Evolutionary conservation across 2,888 invertebrate genomes (phyloP), one percentile per base, ranked within the genome.

Genomic region (Prenolepis imparis): DNA sequence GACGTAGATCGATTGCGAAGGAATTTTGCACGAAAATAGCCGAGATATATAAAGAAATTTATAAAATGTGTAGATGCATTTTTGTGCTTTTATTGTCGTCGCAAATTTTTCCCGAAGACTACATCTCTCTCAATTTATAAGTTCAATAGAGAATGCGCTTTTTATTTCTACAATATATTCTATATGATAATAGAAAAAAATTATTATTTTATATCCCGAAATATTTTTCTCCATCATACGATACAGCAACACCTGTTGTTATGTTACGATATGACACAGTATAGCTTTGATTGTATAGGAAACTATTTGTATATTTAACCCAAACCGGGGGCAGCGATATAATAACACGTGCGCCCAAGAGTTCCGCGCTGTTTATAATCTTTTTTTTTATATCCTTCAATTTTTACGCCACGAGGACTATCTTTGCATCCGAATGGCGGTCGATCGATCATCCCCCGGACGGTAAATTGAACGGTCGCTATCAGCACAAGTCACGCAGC

Each of bases 401-500:
- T 75, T 77, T 61, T 18, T 21, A 15, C 15, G 4, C 41, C n/a
- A 48, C 32, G 6, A 64, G 36, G 18, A 32, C 21, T 64, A 57
- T 28, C n/a, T 68, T 68, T 68, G 41, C 77, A 77, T 77, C 32
- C 55, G 77, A 68, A 77, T 77, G 24, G 41, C 41, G 15, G 21
- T n/a, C 68, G 77, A 57, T 77, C 77, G 55, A 77, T 77, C 68
- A 77, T 68, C 21, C 28, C 18, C 52, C 57, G 21, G 11, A 41
- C 4, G 39, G n/a, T 41, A 68, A 68, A 77, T 77, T 55, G 68
- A 77, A 77, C 28, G 55, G 41, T 41, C 28, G 68, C 55, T 41
- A 68, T 68, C 77, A 15, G 77, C n/a, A 67, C n/a, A 77, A 57
- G 68, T 77, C 77, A 77, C 39, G 77, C 68, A n/a, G 67, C 15